A percentile compares a stretch with the other conserved stretches of the same genome.
Conservation (phyloP, 92 coral and sea anemone genomes). For the Muricea muricata region DNA sequence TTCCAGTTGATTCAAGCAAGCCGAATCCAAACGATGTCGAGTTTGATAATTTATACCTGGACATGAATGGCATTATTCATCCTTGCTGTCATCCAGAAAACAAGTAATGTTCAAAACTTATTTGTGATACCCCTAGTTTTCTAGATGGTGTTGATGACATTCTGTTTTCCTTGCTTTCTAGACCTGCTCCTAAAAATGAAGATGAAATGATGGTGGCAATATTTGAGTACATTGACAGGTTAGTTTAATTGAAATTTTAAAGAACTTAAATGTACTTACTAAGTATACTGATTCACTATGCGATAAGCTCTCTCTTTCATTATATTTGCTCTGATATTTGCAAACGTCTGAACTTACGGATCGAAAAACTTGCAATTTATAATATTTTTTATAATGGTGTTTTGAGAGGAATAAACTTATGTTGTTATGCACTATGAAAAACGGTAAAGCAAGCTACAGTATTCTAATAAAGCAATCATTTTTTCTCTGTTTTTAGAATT, state of each 20-base stretch:
- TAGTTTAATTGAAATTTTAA: not conserved
- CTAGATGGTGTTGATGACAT: too few relatives aligned
- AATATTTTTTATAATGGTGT: too few relatives aligned
- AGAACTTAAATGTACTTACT: not conserved
- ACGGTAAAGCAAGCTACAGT: too few relatives aligned
- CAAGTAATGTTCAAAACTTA: constrained; percentile 74
- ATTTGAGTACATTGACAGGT: constrained; percentile 99
- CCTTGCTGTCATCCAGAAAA: constrained; percentile 99
- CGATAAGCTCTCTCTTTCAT: too few relatives aligned
- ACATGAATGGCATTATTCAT: constrained; percentile 99
- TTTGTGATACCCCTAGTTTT: too few relatives aligned
- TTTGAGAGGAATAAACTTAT: too few relatives aligned
- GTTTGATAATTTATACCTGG: constrained; percentile 96
- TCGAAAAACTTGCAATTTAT: too few relatives aligned
- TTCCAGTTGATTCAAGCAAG: constrained; percentile 83
- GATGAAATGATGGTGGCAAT: constrained; percentile 99
- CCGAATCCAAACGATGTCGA: constrained; percentile 98
- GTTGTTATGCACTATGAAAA: too few relatives aligned
- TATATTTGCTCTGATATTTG: too few relatives aligned
- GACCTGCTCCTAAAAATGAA: constrained; percentile 98
- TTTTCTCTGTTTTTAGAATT: constrained; percentile 69
- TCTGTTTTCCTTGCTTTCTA: constrained; percentile 5
- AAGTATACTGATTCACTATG: too few relatives aligned
- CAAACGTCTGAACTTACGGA: too few relatives aligned
- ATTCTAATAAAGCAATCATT: too few relatives aligned